A percentile compares a stretch with the other conserved stretches of the same genome.
Evolutionary conservation across 2,888 invertebrate genomes (phyloP).

Genomic region (Rutpela maculata): DNA sequence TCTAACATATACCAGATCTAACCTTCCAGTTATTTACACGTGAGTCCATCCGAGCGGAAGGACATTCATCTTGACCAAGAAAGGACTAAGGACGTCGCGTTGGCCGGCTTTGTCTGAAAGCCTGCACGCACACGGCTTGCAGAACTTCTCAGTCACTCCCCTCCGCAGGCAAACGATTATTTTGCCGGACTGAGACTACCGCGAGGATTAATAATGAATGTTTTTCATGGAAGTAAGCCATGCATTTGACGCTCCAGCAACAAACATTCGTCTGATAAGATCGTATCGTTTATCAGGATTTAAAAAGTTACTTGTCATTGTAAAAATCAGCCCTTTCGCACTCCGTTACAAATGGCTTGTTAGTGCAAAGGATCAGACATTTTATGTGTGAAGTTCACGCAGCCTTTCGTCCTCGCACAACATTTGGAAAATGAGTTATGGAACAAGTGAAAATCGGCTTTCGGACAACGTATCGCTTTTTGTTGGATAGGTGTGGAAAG

Average conservation of each 20-base stretch:
- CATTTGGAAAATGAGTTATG: constrained; percentile 26
- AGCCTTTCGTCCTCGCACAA: constrained; percentile 19
- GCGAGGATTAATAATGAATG: constrained; percentile 7
- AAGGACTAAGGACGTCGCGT: constrained; percentile 51
- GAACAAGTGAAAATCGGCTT: constrained; percentile 29
- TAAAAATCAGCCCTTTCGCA: constrained; percentile 19
- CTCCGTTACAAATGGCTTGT: constrained; percentile 27
- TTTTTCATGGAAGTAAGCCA: no score
- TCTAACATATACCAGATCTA: background rate
- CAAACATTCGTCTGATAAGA: constrained; percentile 10
- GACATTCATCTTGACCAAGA: constrained; percentile 56
- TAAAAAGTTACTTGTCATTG: constrained; percentile 27
- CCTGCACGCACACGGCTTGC: constrained; percentile 5
- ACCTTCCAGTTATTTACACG: constrained; percentile 18
- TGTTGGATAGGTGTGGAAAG: constrained; percentile 26
- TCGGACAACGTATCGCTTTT: constrained; percentile 30
- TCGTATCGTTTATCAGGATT: constrained; percentile 27
- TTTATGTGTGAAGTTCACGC: constrained; percentile 8
- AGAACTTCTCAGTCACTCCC: background rate
- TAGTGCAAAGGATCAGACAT: constrained; percentile 24
- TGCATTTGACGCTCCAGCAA: background rate
- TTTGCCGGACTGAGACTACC: background rate
- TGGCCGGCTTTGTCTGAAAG: constrained; percentile 30
- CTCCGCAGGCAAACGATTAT: background rate
- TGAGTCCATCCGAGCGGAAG: constrained; percentile 49